Percentiles rank a stretch among this genome's conserved stretches.
Evolutionary conservation across 2,113 vertebrate genomes (phyloP).

Genomic region (Perognathus longimembris): DNA sequence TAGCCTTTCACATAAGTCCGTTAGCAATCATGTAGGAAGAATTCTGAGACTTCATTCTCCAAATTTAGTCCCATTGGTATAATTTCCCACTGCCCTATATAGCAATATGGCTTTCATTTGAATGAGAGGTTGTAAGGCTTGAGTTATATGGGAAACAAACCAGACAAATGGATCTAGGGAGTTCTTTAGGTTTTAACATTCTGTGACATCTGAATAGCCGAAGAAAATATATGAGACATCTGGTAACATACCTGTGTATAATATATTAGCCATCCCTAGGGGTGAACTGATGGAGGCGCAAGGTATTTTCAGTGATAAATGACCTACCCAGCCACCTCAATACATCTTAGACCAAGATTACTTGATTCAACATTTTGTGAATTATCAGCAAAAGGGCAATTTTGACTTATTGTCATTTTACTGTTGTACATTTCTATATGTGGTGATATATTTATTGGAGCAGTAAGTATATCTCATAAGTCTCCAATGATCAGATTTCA

Average conservation of each 20-base stretch:
- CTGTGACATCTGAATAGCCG: background rate
- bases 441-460: background rate
- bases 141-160: background rate
- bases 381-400: background rate
- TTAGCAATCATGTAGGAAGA: background rate
- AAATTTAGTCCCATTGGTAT: background rate
- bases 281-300: background rate
- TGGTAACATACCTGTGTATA: background rate
- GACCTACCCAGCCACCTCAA: background rate
- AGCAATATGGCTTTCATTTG: background rate
- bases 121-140: background rate
- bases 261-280: background rate
- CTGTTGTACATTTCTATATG: background rate
- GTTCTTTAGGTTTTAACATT: slow-evolving; percentile 4
- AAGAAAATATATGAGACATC: background rate
- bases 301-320: background rate
- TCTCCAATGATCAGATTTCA: background rate
- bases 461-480: background rate
- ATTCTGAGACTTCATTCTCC: background rate
- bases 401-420: background rate
- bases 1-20: background rate
- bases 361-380: background rate
- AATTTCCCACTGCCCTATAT: no score
- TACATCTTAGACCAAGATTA: background rate
- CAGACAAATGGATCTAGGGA: background rate